These are phyloP conservation scores for Sclerodermus sp. DNA, from an alignment of 2,888 invertebrate genomes.

Conservation along the genomic window DNA sequence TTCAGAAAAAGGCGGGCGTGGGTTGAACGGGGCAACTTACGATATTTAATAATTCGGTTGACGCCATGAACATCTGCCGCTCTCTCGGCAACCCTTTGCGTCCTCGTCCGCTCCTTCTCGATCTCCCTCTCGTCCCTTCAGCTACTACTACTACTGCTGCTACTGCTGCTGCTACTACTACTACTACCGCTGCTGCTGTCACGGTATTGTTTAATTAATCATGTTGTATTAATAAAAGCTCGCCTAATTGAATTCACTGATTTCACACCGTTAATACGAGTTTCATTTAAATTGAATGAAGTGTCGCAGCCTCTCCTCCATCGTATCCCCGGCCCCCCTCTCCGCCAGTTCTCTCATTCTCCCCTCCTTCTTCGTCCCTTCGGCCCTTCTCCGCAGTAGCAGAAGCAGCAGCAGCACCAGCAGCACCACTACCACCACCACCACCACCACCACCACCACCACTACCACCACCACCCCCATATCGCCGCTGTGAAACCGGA, in stretches of 20 bases:
- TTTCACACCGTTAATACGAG: conserved; percentile 50
- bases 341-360: background rate
- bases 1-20: conserved; percentile 14
- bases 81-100: conserved; percentile 38
- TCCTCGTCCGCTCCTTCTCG: conserved; percentile 1
- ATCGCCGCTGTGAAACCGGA: conserved; percentile 36
- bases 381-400: conserved; percentile 7
- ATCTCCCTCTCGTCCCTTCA: background rate
- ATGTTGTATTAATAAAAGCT: conserved; percentile 53
- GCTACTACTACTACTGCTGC: background rate
- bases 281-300: conserved; percentile 52
- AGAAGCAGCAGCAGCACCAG: too few species aligned
- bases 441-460: conserved; percentile 10
- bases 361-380: conserved; percentile 7
- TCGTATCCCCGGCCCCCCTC: conserved; percentile 4
- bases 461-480: conserved; percentile 19
- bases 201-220: conserved; percentile 52
- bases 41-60: conserved; percentile 52
- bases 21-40: conserved; percentile 32
- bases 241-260: conserved; percentile 51
- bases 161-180: conserved; percentile 12
- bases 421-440: conserved; percentile 18
- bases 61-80: conserved; percentile 55
- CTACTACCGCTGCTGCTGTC: conserved; percentile 5
- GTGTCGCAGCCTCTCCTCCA: conserved; percentile 26